Conservation (phyloP, 2,113 vertebrate genomes). For the Labrus mixtus region DNA sequence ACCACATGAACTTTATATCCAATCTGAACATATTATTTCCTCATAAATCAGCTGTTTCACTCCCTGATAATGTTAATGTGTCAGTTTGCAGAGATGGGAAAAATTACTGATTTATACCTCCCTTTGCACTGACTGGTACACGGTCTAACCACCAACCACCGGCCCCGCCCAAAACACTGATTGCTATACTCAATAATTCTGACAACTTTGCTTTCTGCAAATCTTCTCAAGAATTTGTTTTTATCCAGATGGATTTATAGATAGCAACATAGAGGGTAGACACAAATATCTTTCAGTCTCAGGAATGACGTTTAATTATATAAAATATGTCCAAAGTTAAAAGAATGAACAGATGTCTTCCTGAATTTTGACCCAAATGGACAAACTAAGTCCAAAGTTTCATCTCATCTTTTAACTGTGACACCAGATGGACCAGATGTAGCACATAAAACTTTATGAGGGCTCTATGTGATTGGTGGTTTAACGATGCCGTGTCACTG, state of each 20-base stretch:
- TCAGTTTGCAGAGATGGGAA: slow-evolving; percentile 7
- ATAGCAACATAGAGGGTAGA: no score
- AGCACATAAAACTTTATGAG: background rate
- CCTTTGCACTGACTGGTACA: slow-evolving; percentile 42
- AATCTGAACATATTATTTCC: slow-evolving; percentile 24
- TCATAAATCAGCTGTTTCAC: slow-evolving; percentile 34
- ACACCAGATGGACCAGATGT: background rate
- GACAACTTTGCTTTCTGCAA: slow-evolving; percentile 19
- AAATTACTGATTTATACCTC: slow-evolving; percentile 37
- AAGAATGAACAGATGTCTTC: background rate
- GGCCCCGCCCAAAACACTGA: slow-evolving; percentile 42
- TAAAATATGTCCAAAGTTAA: no score
- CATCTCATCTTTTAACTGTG: background rate
- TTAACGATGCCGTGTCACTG: background rate
- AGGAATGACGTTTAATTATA: background rate
- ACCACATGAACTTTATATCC: background rate
- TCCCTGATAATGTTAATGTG: slow-evolving; percentile 9
- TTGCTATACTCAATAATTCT: slow-evolving; percentile 5
- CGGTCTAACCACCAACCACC: slow-evolving; percentile 16
- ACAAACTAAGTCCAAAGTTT: background rate
- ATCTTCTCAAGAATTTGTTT: background rate
- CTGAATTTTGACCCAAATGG: background rate
- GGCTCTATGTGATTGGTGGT: background rate
- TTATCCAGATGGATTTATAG: slow-evolving; percentile 5
- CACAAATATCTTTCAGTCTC: background rate